Conservation (phyloP, 2,888 invertebrate genomes). For the Mimumesa dahlbomi region DNA sequence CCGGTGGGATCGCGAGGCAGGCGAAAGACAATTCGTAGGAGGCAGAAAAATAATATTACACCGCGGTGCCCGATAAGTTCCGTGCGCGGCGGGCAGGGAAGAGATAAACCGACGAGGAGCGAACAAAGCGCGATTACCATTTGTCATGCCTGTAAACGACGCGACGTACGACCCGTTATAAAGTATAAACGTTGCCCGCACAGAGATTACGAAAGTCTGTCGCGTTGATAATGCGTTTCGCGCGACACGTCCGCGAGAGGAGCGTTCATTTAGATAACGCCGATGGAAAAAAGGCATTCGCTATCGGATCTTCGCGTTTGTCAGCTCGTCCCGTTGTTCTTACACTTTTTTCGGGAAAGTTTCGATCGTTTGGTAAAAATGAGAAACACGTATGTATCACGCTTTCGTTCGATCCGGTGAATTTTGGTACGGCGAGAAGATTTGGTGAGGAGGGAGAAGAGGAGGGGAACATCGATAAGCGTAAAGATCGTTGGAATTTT, state of each 20-base stretch:
- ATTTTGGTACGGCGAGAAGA: neutral
- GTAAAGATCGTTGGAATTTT: neutral
- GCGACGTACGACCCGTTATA: slow-evolving; percentile 57
- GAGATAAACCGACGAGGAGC: slow-evolving; percentile 59
- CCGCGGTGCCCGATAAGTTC: slow-evolving; percentile 56
- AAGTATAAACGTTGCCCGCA: slow-evolving; percentile 56
- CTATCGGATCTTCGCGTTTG: slow-evolving; percentile 32
- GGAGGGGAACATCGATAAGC: neutral
- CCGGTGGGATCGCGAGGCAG: slow-evolving; percentile 5
- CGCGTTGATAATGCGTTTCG: slow-evolving; percentile 67
- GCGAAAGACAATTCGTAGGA: slow-evolving; percentile 56
- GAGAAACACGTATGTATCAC: too few relatives aligned
- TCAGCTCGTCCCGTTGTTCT: neutral
- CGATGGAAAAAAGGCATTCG: slow-evolving; percentile 11
- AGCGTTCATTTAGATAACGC: slow-evolving; percentile 16
- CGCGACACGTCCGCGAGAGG: slow-evolving; percentile 52
- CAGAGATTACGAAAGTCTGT: slow-evolving; percentile 69
- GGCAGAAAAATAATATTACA: slow-evolving; percentile 59
- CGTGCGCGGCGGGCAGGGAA: slow-evolving; percentile 28
- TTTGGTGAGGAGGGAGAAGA: neutral
- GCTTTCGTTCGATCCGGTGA: too few relatives aligned
- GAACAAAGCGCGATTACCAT: slow-evolving; percentile 61
- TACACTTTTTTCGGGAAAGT: neutral
- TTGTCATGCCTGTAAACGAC: slow-evolving; percentile 65
- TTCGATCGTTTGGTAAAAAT: neutral